These are phyloP conservation scores for Lethenteron camtschaticum DNA, from an alignment of 2,113 vertebrate species.

Conservation along the genomic window DNA sequence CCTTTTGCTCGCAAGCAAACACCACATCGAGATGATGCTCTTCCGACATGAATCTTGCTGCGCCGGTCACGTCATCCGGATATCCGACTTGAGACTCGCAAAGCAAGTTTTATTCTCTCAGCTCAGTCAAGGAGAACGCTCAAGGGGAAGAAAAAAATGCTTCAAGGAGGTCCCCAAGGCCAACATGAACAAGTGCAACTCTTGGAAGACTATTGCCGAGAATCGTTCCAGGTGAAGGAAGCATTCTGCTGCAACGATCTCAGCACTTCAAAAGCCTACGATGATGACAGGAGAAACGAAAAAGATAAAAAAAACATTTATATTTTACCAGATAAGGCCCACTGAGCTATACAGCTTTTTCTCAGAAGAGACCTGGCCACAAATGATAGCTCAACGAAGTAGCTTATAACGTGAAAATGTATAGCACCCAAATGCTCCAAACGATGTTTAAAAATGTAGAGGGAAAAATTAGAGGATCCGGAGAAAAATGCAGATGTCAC, in stretches of 20 bases:
- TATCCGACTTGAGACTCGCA: neutral
- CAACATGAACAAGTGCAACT: neutral
- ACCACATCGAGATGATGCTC: neutral
- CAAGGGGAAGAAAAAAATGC: neutral
- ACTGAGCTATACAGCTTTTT: too few relatives aligned
- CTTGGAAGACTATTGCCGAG: neutral
- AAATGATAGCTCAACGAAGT: too few relatives aligned
- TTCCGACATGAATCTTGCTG: neutral
- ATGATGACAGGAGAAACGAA: neutral
- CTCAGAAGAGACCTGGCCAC: too few relatives aligned
- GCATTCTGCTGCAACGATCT: neutral
- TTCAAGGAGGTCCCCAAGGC: conserved; percentile 1
- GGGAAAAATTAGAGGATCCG: too few relatives aligned
- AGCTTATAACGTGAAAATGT: too few relatives aligned
- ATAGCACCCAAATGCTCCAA: too few relatives aligned
- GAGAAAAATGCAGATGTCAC: too few relatives aligned
- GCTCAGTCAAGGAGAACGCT: neutral
- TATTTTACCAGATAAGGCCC: too few relatives aligned
- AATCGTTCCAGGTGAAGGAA: neutral
- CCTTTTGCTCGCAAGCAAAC: too few relatives aligned
- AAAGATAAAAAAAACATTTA: neutral
- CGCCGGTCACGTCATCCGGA: neutral
- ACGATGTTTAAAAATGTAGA: too few relatives aligned
- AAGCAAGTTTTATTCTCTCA: neutral
- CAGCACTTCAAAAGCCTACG: neutral